phyloP scores from a whole-genome alignment of 1,140 invertebrate species.

The Pseudomyrmex dendroicus region DNA sequence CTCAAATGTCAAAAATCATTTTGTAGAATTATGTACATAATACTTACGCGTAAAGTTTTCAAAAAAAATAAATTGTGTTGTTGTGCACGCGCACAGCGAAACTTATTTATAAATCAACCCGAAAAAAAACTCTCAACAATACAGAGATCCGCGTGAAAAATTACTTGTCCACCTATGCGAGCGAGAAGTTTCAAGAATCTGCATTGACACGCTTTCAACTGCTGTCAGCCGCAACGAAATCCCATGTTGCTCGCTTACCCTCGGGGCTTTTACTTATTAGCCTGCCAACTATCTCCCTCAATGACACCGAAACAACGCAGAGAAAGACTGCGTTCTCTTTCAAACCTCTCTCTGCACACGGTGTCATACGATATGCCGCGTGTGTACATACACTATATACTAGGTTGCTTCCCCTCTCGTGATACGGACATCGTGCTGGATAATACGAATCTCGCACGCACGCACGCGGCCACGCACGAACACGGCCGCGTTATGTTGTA shows the following conservation, averaged over 20 bases:
- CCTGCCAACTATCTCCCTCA: slow-evolving; percentile 18
- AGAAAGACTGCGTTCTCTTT: slow-evolving; percentile 29
- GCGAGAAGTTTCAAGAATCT: slow-evolving; percentile 7
- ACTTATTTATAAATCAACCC: too few relatives aligned
- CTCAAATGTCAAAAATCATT: too few relatives aligned
- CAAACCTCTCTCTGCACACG: slow-evolving; percentile 1
- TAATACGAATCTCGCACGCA: slow-evolving; percentile 60
- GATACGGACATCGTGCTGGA: slow-evolving; percentile 31
- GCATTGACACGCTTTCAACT: slow-evolving; percentile 5
- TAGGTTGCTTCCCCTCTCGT: slow-evolving; percentile 8
- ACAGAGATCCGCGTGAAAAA: background rate
- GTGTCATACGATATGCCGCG: slow-evolving; percentile 17
- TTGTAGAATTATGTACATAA: too few relatives aligned
- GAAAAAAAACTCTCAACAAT: background rate
- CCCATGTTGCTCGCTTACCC: slow-evolving; percentile 1
- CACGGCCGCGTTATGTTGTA: too few relatives aligned
- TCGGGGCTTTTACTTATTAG: slow-evolving; percentile 37
- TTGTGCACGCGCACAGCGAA: too few relatives aligned
- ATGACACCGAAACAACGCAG: slow-evolving; percentile 21
- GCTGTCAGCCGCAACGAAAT: background rate
- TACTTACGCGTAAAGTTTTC: too few relatives aligned
- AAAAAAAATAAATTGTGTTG: too few relatives aligned
- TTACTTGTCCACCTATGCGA: background rate
- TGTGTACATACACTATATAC: slow-evolving; percentile 17
- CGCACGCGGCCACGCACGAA: slow-evolving; percentile 41